These are phyloP conservation scores for Oikopleura albicans DNA, from an alignment of 23 tunicate genomes.

Conservation along the genomic window DNA sequence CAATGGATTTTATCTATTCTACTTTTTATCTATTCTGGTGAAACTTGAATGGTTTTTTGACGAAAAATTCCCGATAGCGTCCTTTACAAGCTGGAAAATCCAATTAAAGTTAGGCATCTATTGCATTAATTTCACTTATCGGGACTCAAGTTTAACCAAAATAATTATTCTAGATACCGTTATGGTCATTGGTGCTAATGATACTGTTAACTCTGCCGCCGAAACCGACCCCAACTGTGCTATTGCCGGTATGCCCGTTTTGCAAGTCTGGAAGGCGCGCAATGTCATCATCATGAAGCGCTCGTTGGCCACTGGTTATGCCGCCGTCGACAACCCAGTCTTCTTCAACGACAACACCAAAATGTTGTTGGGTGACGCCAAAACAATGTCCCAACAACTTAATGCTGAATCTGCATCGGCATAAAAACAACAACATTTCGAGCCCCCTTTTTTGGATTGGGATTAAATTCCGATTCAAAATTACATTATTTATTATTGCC, in stretches of 20 bases:
- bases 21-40: too few species aligned
- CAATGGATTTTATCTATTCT: too few species aligned
- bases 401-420: too few species aligned
- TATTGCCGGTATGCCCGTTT: conserved; percentile 93
- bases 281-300: conserved; percentile 83
- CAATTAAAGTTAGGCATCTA: background rate
- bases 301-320: conserved; percentile 81
- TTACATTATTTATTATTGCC: too few species aligned
- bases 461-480: too few species aligned
- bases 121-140: background rate
- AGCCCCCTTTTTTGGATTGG: too few species aligned
- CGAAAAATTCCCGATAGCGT: background rate
- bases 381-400: conserved; percentile 47
- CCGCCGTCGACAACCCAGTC: conserved; percentile 85
- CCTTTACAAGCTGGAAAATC: background rate
- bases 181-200: conserved; percentile 77
- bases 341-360: conserved; percentile 73
- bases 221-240: conserved; percentile 83
- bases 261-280: conserved; percentile 81
- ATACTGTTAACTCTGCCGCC: conserved; percentile 91
- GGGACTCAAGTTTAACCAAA: background rate
- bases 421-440: too few species aligned
- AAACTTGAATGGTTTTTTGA: too few species aligned
- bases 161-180: conserved; percentile 37
- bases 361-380: conserved; percentile 77